Conservation (phyloP, 2,888 invertebrate genomes). For the Ormyrus nitidulus region DNA sequence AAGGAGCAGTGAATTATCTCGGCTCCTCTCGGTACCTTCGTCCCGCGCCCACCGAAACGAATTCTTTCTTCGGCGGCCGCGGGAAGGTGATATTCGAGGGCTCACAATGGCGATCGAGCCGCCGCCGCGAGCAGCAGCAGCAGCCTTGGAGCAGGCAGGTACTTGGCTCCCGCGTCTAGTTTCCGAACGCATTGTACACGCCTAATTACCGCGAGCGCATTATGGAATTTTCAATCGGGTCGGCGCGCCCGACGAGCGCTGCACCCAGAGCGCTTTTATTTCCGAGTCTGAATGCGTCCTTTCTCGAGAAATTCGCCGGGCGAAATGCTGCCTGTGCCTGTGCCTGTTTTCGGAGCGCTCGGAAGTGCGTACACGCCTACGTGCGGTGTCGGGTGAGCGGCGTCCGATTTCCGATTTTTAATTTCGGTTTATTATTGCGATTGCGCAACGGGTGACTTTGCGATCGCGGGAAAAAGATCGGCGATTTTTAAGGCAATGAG, state of each 20-base stretch:
- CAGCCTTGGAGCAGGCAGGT: slow-evolving; percentile 37
- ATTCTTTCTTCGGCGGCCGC: background rate
- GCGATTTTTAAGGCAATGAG: too few species aligned
- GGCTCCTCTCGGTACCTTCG: background rate
- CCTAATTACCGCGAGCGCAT: slow-evolving; percentile 27
- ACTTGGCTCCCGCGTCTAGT: slow-evolving; percentile 15
- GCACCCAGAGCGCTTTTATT: slow-evolving; percentile 18
- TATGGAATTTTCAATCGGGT: slow-evolving; percentile 43
- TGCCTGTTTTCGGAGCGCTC: too few species aligned
- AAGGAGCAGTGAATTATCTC: background rate
- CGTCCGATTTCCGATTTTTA: background rate
- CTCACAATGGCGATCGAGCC: background rate
- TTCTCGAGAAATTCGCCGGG: too few species aligned
- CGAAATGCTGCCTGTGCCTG: too few species aligned
- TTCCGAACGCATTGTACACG: slow-evolving; percentile 7
- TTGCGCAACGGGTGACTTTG: background rate
- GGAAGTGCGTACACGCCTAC: too few species aligned
- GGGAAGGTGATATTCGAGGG: slow-evolving; percentile 22
- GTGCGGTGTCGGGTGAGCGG: background rate
- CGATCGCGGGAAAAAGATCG: too few species aligned
- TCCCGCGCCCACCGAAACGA: background rate
- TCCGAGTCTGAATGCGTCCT: too few species aligned
- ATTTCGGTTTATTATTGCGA: background rate
- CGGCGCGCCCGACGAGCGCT: slow-evolving; percentile 31
- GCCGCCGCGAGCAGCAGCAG: background rate